Evolutionary conservation across 2,113 vertebrate genomes (phyloP).

Genomic region (Oenanthe melanoleuca): DNA sequence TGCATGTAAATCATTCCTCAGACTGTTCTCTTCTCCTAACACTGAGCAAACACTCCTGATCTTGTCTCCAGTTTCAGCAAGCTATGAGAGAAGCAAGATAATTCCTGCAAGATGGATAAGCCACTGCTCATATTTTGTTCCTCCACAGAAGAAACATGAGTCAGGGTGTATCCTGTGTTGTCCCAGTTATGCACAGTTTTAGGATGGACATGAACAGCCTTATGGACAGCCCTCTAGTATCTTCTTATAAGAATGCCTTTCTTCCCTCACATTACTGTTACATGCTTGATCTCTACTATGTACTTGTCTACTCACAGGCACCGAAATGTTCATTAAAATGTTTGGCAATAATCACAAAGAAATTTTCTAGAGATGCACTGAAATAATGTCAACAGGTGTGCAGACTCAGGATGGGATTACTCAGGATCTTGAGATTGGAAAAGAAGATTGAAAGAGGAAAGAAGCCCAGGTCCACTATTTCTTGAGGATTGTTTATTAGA

Average conservation of each 20-base stretch:
- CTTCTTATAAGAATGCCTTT: not conserved
- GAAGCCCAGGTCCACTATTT: not conserved
- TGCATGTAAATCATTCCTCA: not conserved
- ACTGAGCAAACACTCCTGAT: not conserved
- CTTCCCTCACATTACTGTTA: rapidly evolving
- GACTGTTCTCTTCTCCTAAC: not conserved
- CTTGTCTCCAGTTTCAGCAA: not conserved
- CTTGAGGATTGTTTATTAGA: not conserved
- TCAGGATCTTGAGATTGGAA: not conserved
- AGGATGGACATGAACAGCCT: not conserved
- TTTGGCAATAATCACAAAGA: not conserved
- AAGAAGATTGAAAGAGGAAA: not conserved
- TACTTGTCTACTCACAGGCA: not conserved
- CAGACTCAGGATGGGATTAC: not conserved
- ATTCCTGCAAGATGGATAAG: not conserved
- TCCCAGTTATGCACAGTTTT: not conserved
- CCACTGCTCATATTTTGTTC: not conserved
- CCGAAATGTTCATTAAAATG: not conserved
- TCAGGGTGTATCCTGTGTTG: not conserved
- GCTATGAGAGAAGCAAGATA: not conserved
- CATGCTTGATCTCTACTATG: not conserved
- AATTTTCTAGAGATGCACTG: not conserved
- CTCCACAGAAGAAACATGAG: not conserved
- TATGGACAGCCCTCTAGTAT: rapidly evolving
- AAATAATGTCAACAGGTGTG: not conserved